Conservation (phyloP, 1,140 invertebrate genomes). For the Nephila pilipes region DNA sequence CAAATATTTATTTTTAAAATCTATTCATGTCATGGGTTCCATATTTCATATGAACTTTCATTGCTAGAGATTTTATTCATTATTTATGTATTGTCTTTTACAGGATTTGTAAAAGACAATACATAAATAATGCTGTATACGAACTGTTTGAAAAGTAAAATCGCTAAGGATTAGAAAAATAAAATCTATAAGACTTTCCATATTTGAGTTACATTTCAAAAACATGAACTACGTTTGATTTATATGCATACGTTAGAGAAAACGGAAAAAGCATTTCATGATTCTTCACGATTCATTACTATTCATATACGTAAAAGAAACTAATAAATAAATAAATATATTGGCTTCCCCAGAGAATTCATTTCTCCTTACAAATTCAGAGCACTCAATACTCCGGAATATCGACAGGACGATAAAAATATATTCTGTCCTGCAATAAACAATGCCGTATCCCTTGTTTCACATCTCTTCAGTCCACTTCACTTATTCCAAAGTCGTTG, state of each 20-base stretch:
- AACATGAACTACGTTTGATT: background rate
- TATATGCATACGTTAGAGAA: background rate
- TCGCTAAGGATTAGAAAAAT: background rate
- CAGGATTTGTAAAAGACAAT: background rate
- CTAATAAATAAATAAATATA: background rate
- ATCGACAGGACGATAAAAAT: slow-evolving; percentile 27
- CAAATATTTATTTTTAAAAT: too few species aligned
- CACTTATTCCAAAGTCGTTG: slow-evolving; percentile 32
- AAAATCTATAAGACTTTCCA: background rate
- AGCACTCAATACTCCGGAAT: slow-evolving; percentile 9
- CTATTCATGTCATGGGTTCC: too few species aligned
- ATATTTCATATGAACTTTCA: too few species aligned
- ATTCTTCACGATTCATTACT: slow-evolving; percentile 53
- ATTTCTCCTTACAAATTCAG: slow-evolving; percentile 6
- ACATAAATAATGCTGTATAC: too few species aligned
- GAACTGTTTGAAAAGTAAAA: background rate
- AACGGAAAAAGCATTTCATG: background rate
- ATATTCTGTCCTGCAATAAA: slow-evolving; percentile 7
- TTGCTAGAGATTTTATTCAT: background rate
- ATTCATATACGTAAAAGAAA: slow-evolving; percentile 43
- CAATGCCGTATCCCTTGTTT: background rate
- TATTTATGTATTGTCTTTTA: background rate
- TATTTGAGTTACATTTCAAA: background rate
- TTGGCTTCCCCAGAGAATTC: background rate
- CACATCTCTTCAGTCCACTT: slow-evolving; percentile 36